These are phyloP conservation scores for Chaetops frenatus DNA, from an alignment of 2,113 vertebrate genomes.

Conservation along the genomic window DNA sequence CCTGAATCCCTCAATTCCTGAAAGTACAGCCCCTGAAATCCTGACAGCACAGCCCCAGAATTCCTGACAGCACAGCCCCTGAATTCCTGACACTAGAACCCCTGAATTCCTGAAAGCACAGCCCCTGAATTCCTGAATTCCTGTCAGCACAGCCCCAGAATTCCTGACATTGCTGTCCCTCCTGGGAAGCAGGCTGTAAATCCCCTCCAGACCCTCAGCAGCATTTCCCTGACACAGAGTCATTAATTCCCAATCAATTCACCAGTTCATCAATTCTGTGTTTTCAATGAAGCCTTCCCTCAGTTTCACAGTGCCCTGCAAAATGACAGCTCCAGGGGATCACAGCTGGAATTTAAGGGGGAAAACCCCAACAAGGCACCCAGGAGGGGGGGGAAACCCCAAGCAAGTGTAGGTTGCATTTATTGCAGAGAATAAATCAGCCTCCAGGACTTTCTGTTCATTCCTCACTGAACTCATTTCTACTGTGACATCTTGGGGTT, in stretches of 20 bases:
- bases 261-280: neutral
- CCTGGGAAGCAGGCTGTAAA: neutral
- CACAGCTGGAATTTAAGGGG: neutral
- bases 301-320: neutral
- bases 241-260: slow-evolving; percentile 5
- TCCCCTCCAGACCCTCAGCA: neutral
- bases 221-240: neutral
- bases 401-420: neutral
- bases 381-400: rapidly evolving
- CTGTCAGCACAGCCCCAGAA: neutral
- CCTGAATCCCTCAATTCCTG: neutral
- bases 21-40: neutral
- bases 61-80: neutral
- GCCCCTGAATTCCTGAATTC: neutral
- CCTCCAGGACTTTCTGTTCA: neutral
- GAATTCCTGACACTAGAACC: neutral
- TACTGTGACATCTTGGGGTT: neutral
- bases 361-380: neutral
- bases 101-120: no score
- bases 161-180: neutral
- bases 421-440: neutral
- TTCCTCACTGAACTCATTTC: neutral
- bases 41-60: neutral
- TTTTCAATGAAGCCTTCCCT: neutral
- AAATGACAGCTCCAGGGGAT: neutral